Percentiles rank a stretch among this genome's conserved stretches.
Conservation (phyloP, 1,140 invertebrate genomes). For the Heliconius hermathena region DNA sequence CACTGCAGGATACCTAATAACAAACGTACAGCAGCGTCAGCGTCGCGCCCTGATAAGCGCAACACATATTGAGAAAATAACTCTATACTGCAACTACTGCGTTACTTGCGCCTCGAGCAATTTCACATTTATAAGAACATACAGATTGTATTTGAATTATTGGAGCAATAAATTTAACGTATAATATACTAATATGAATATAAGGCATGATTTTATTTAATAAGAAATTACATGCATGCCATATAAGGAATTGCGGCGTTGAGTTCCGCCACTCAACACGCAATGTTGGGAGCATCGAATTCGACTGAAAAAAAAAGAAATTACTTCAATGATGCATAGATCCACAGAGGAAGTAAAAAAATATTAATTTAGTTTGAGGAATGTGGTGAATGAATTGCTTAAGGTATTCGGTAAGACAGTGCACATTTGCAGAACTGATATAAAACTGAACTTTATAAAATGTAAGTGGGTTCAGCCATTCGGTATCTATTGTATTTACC, state of each 20-base stretch:
- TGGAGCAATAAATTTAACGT: background rate
- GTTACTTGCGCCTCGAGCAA: background rate
- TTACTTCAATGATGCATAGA: background rate
- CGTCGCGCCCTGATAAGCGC: slow-evolving; percentile 34
- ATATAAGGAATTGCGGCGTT: too few species aligned
- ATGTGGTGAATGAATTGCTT: background rate
- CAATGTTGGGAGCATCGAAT: too few species aligned
- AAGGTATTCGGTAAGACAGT: background rate
- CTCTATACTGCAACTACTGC: slow-evolving; percentile 18
- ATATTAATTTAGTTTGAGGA: background rate
- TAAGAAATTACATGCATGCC: too few species aligned
- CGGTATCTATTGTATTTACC: too few species aligned
- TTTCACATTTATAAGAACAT: slow-evolving; percentile 7
- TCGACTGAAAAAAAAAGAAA: background rate
- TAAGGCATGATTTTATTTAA: too few species aligned
- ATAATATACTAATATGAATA: background rate
- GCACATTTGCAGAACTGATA: background rate
- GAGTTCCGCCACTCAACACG: too few species aligned
- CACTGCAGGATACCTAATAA: slow-evolving; percentile 15
- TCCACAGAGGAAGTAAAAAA: background rate
- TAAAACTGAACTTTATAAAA: background rate
- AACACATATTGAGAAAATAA: slow-evolving; percentile 28
- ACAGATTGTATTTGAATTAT: background rate
- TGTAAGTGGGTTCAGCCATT: too few species aligned
- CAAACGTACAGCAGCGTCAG: slow-evolving; percentile 18